phyloP scores from a whole-genome alignment of 2,797 vertebrate genomes.

The Caiman crocodilus region DNA sequence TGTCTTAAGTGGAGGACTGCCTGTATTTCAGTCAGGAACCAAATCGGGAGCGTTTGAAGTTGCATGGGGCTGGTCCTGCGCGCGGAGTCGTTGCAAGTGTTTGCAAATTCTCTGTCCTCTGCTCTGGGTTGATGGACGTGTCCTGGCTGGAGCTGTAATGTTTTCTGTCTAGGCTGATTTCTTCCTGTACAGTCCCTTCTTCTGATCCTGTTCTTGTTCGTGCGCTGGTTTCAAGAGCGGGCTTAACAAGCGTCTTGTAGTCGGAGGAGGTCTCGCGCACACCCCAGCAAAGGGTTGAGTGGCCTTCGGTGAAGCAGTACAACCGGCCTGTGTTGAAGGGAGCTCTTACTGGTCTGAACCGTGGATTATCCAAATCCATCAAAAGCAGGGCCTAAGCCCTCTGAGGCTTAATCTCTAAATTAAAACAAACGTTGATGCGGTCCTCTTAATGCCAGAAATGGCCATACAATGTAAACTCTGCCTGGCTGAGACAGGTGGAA shows the following conservation, averaged over 20 bases:
- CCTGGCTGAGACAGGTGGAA: background rate
- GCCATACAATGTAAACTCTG: constrained; percentile 20
- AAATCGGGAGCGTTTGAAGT: background rate
- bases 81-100: background rate
- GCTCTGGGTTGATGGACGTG: background rate
- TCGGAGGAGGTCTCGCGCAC: background rate
- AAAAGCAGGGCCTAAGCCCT: background rate
- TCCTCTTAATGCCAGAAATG: background rate
- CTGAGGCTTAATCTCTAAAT: constrained; percentile 24
- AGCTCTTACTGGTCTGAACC: background rate
- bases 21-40: background rate
- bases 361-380: background rate
- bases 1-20: too few relatives aligned
- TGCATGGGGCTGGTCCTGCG: too few relatives aligned
- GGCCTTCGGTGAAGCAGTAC: background rate
- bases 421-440: constrained; percentile 23
- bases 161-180: background rate
- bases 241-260: background rate
- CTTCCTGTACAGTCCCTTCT: background rate
- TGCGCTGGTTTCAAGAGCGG: background rate
- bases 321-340: background rate
- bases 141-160: background rate
- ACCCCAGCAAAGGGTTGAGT: background rate
- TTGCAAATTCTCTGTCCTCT: background rate
- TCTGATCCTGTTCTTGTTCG: background rate